Evolutionary conservation across 2,113 vertebrate species (phyloP), one percentile per base, ranked within the genome.

Genomic region (Anarrhichthys ocellatus): DNA sequence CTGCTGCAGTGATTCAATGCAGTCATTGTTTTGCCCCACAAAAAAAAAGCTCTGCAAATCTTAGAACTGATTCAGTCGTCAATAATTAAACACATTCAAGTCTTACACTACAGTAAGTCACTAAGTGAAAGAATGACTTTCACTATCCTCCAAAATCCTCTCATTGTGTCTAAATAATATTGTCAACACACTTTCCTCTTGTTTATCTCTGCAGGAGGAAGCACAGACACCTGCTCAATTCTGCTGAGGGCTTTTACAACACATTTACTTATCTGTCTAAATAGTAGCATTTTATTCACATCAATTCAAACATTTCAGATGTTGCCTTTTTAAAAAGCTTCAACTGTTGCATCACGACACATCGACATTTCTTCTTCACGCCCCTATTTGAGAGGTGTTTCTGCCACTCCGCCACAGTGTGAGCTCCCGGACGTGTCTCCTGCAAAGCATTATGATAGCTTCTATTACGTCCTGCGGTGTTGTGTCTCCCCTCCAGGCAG

Each of bases 381-480:
- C 68, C 15, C 27, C 27, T 34, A 1, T 62, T 74, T 52, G 85
- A 89, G 87, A 89, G 90, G 87, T 83, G 84, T 88, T 84, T 86
- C 87, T 82, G 83, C 71, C 80, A 48, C 58, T 22, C 74, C 46
- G 69, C 92, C 71, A 79, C 75, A 29, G 66, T 62, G 54, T 0
- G 79, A 88, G 88, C 85, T 84, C 81, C 79, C 78, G 87, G 91
- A 93, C 92, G 82, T 77, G 67, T 85, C 90, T 92, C 89, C 92
- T 72, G 91, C 93, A 86, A 86, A 89, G 88, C 87, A 36, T 91
- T 87, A 89, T 93, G 92, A 94, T 93, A 90, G 91, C 89, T 91
- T 90, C 88, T 69, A 87, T 92, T 91, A 90, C 89, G 54, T 91
- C 93, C 92, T 83, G 90, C 89, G 48, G 93, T 89, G 92, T 81